Percentiles rank a stretch among this genome's conserved stretches.
These are phyloP conservation scores for Endomychus coccineus DNA, from an alignment of 2,888 invertebrate genomes.

Conservation along the genomic window DNA sequence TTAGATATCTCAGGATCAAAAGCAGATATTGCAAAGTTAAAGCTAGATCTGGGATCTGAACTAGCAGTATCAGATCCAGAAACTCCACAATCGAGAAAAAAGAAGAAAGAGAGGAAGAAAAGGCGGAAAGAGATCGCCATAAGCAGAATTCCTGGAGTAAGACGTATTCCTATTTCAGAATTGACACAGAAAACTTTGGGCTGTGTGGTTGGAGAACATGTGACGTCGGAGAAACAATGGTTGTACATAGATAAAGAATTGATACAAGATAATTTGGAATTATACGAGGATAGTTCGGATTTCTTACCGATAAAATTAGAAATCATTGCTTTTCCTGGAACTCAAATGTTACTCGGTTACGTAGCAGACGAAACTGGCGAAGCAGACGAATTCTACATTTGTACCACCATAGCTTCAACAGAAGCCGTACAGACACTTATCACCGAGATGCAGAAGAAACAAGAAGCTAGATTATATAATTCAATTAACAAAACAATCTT, in stretches of 20 bases:
- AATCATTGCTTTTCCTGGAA: constrained; percentile 39
- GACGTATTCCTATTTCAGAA: constrained; percentile 48
- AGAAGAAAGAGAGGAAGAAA: constrained; percentile 3
- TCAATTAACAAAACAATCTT: constrained; percentile 28
- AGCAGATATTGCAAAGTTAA: background rate
- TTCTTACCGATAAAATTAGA: constrained; percentile 42
- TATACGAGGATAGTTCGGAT: constrained; percentile 48
- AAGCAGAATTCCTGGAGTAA: constrained; percentile 46
- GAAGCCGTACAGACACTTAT: constrained; percentile 48
- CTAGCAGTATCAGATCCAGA: background rate
- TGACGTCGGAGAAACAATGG: constrained; percentile 70
- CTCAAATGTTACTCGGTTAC: constrained; percentile 57
- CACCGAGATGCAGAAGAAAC: constrained; percentile 50
- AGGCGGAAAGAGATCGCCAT: constrained; percentile 10
- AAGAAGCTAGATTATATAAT: constrained; percentile 35
- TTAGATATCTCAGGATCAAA: no score
- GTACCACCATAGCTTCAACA: constrained; percentile 50
- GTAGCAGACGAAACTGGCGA: constrained; percentile 55
- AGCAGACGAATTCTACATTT: constrained; percentile 63
- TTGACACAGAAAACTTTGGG: constrained; percentile 56
- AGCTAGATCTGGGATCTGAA: background rate
- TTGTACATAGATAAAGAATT: constrained; percentile 54
- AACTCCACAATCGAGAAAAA: constrained; percentile 4
- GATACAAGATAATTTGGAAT: constrained; percentile 55
- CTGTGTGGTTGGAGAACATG: constrained; percentile 58